A percentile compares a stretch with the other conserved stretches of the same genome.
phyloP scores from a whole-genome alignment of 2,113 vertebrate species.

The Tichodroma muraria region DNA sequence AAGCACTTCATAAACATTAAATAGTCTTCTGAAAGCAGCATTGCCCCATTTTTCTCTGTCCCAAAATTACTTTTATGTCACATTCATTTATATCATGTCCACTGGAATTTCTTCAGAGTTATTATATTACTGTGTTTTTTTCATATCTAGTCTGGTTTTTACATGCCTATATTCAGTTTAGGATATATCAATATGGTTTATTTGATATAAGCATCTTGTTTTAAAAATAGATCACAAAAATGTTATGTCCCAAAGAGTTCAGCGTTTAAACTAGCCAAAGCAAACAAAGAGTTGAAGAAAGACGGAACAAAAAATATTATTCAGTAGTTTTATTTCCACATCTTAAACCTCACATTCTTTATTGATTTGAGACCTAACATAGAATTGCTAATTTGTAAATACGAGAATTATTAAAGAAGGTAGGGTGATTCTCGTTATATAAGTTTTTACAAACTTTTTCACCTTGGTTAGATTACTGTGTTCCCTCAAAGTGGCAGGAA shows the following conservation, averaged over 20 bases:
- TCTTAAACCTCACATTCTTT: neutral
- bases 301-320: neutral
- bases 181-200: neutral
- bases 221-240: constrained; percentile 19
- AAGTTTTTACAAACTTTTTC: neutral
- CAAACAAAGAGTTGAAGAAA: neutral
- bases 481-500: neutral
- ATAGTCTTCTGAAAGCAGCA: neutral
- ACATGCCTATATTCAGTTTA: neutral
- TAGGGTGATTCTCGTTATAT: neutral
- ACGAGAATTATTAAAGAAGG: neutral
- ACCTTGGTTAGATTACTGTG: neutral
- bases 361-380: neutral
- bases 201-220: neutral
- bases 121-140: neutral
- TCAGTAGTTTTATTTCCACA: neutral
- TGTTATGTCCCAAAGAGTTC: neutral
- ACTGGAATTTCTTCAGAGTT: neutral
- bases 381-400: neutral
- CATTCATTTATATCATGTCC: neutral
- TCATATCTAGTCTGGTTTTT: neutral
- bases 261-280: neutral
- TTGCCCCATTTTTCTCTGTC: neutral
- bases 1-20: neutral
- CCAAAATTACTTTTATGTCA: neutral